Base-by-base conservation (phyloP, 2,888 invertebrate genomes). In the Osmoderma eremita region DNA sequence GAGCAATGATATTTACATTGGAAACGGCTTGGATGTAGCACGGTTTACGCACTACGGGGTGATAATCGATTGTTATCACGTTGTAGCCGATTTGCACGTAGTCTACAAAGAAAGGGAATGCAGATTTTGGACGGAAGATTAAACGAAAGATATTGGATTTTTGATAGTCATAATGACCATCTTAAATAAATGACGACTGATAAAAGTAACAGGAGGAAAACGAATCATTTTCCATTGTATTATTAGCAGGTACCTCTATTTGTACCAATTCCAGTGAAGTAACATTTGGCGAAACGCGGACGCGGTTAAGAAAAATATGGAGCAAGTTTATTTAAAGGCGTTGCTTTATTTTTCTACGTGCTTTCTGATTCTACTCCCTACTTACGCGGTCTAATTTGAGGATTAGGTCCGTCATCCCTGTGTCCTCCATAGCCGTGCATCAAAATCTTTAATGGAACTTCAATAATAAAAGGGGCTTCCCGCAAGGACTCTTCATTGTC, bases 351-450 rank as follows among this genome's bases (percentile, higher is more conserved):
- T 13, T 10, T 13, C 10, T 41, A 3, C 4, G 10, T 3, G 12
- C 10, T n/a, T 41, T 3, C 41, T 3, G 3, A 41, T 12, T 10
- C 2, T 10, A 3, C 41, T 2, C 41, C 13, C 8, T 45, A 48
- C 48, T 48, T 49, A 63, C 63, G 15, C 38, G 49, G 15, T 36
- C 38, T 63, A 2, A 63, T 15, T 18, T 63, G 49, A 17, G 30
- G 17, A n/a, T 49, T 63, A 2, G 63, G 63, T n/a, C 36, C 38
- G 8, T 13, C 48, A 20, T 49, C 15, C 13, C 17, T 63, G 38
- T 63, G 48, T 15, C 63, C 63, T 12, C 36, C 38, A 36, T 63
- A 63, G 15, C 63, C 63, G n/a, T 63, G 63, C 6, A 63, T 38
- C 12, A 63, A n/a, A 36, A 63, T 50, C 49, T 63, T 63, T 8